These are phyloP conservation scores for Cybosia mesomella DNA, from an alignment of 2,888 invertebrate species.

Conservation along the genomic window DNA sequence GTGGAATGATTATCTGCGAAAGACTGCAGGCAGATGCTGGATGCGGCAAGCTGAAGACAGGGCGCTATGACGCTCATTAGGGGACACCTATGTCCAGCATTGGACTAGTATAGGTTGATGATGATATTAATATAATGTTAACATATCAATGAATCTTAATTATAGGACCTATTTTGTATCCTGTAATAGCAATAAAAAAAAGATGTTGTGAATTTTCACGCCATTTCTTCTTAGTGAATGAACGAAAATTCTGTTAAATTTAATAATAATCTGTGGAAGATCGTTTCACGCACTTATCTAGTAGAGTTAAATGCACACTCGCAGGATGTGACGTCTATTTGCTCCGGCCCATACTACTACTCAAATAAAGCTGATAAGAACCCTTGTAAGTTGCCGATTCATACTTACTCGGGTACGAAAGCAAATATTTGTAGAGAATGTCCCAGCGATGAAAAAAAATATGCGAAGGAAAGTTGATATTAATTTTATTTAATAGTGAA, in stretches of 20 bases:
- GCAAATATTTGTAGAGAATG: background rate
- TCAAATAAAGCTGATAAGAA: conserved; percentile 28
- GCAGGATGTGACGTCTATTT: conserved; percentile 34
- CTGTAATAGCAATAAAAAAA: too few relatives aligned
- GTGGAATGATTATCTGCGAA: too few relatives aligned
- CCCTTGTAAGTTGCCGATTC: conserved; percentile 16
- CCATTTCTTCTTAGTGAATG: background rate
- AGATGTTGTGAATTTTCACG: background rate
- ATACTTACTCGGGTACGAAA: background rate
- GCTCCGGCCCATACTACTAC: conserved; percentile 23
- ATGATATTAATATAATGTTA: too few relatives aligned
- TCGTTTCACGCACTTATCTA: conserved; percentile 24
- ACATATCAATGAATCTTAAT: too few relatives aligned
- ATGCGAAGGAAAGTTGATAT: background rate
- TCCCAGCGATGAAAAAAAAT: background rate
- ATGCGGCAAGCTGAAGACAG: too few relatives aligned
- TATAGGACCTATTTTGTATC: too few relatives aligned
- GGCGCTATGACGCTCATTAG: too few relatives aligned
- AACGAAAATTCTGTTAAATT: conserved; percentile 15
- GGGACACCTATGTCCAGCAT: too few relatives aligned
- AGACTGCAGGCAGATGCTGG: too few relatives aligned
- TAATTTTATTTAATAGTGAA: background rate
- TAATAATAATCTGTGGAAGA: conserved; percentile 1
- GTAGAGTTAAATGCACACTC: conserved; percentile 13
- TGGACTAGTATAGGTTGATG: too few relatives aligned